Evolutionary conservation across 1,140 invertebrate species (phyloP).

Genomic region (Drosophila quadrilineata): DNA sequence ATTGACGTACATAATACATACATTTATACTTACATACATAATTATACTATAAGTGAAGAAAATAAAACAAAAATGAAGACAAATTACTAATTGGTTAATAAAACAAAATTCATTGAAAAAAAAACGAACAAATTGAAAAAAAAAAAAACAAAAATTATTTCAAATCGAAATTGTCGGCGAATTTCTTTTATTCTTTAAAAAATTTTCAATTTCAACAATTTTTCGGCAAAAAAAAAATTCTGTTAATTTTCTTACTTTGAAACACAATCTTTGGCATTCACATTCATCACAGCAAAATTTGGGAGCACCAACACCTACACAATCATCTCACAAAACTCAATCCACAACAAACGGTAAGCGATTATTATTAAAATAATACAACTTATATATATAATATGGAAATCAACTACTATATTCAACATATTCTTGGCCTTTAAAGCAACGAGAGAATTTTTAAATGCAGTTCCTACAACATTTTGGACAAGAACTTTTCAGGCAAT

Average conservation of each 20-base stretch:
- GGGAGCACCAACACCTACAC: too few species aligned
- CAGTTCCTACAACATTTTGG: constrained; percentile 19
- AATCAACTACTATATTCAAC: constrained; percentile 1
- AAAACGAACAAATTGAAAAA: constrained; percentile 34
- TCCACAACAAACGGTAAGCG: too few species aligned
- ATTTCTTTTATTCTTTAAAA: constrained; percentile 6
- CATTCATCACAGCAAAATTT: too few species aligned
- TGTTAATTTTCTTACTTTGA: too few species aligned
- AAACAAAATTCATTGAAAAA: constrained; percentile 63
- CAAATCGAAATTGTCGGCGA: background rate
- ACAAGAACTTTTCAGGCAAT: constrained; percentile 28
- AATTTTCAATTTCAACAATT: background rate
- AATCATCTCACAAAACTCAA: too few species aligned
- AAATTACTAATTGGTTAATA: constrained; percentile 77
- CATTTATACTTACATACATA: constrained; percentile 77
- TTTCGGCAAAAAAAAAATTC: too few species aligned
- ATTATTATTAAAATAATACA: too few species aligned
- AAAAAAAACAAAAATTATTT: too few species aligned
- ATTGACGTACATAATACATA: constrained; percentile 70
- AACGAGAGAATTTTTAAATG: constrained; percentile 34
- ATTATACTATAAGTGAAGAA: constrained; percentile 59
- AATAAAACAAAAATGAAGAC: constrained; percentile 37
- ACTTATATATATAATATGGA: too few species aligned
- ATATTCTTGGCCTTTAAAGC: constrained; percentile 7
- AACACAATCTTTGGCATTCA: too few species aligned